phyloP scores from a whole-genome alignment of 2,113 vertebrate species.

The Mastomys natalensis region DNA sequence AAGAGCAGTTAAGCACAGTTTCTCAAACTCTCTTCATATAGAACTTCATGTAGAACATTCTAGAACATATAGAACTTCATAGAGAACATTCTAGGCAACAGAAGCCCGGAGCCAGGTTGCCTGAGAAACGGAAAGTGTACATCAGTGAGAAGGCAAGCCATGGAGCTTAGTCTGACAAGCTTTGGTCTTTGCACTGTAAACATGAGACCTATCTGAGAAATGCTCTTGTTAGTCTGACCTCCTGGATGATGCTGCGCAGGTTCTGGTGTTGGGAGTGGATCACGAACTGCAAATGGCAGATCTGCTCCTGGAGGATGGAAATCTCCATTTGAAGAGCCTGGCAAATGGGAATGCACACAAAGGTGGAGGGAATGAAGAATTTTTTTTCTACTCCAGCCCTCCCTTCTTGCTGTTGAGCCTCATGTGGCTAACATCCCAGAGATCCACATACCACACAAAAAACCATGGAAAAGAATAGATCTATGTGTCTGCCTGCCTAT shows the following conservation, averaged over 20 bases:
- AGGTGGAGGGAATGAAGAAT: not conserved
- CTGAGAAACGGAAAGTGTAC: not conserved
- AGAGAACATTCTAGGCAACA: not conserved
- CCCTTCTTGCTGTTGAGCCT: not conserved
- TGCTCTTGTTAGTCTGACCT: slow-evolving; percentile 81
- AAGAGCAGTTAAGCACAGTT: not conserved
- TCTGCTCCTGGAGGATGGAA: slow-evolving; percentile 83
- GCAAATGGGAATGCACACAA: slow-evolving; percentile 59
- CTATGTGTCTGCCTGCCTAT: not conserved
- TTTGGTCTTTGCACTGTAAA: not conserved
- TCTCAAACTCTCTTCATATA: not conserved
- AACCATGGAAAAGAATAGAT: not conserved
- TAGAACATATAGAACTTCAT: too few species aligned
- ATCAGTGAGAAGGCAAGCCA: not conserved
- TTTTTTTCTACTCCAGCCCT: not conserved
- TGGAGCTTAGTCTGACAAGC: not conserved
- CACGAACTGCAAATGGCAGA: slow-evolving; percentile 83
- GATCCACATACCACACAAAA: accelerated
- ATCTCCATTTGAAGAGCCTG: slow-evolving; percentile 78
- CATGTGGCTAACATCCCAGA: accelerated
- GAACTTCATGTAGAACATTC: not conserved
- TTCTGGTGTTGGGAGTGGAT: slow-evolving; percentile 85
- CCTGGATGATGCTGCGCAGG: slow-evolving; percentile 81
- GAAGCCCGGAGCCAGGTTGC: not conserved
- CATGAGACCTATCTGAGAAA: slow-evolving; percentile 30